A percentile compares a stretch with the other conserved stretches of the same genome.
Evolutionary conservation across 2,113 vertebrate species (phyloP).

Genomic region (Todiramphus chloris): DNA sequence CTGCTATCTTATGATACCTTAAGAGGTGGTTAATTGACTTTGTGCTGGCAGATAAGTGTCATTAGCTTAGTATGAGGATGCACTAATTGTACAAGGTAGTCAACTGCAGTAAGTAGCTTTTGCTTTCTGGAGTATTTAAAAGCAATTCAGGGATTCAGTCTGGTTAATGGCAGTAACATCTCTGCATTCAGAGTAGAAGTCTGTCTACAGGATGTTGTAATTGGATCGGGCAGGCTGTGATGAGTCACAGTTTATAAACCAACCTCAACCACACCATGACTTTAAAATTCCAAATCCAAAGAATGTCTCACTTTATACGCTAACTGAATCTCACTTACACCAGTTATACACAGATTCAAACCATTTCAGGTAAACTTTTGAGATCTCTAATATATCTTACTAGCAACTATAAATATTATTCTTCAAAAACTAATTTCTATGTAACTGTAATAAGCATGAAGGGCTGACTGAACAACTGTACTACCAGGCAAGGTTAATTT

Average conservation of each 20-base stretch:
- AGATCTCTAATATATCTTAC: background rate
- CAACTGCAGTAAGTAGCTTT: background rate
- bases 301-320: background rate
- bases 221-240: background rate
- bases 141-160: background rate
- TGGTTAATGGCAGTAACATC: background rate
- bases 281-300: background rate
- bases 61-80: background rate
- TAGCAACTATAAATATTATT: background rate
- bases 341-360: background rate
- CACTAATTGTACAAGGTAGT: background rate
- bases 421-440: background rate
- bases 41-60: background rate
- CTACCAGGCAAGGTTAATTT: constrained; percentile 13
- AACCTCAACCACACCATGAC: background rate
- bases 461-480: background rate
- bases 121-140: background rate
- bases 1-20: background rate
- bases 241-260: background rate
- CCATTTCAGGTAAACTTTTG: background rate
- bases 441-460: background rate
- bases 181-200: background rate
- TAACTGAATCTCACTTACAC: background rate
- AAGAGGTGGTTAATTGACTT: background rate
- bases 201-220: background rate